These are phyloP conservation scores for Sturmia bella DNA, from an alignment of 2,888 invertebrate genomes.

Conservation along the genomic window DNA sequence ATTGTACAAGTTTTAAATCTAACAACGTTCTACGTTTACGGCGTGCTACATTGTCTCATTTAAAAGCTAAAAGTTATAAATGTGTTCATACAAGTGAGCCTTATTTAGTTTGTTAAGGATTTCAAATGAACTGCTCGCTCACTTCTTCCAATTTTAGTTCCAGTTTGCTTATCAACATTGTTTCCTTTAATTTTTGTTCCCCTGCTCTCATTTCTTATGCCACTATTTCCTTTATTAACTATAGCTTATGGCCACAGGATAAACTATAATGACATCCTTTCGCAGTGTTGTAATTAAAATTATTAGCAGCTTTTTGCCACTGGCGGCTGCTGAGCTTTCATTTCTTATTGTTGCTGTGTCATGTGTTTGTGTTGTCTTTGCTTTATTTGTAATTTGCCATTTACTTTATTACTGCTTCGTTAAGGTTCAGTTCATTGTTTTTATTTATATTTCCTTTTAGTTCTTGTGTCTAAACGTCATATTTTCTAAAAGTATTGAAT, in stretches of 20 bases:
- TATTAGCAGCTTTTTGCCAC: constrained; percentile 63
- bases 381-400: background rate
- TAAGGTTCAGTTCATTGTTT: constrained; percentile 26
- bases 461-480: constrained; percentile 1
- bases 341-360: constrained; percentile 42
- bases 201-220: background rate
- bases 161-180: background rate
- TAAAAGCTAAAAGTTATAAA: background rate
- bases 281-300: constrained; percentile 61
- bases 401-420: background rate
- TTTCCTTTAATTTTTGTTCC: background rate
- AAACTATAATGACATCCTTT: constrained; percentile 67
- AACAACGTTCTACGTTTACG: background rate
- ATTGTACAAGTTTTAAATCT: background rate
- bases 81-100: background rate
- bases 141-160: background rate
- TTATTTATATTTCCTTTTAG: constrained; percentile 9
- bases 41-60: background rate
- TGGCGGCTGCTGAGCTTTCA: constrained; percentile 47
- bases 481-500: constrained; percentile 10
- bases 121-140: constrained; percentile 7
- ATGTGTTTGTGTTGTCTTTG: constrained; percentile 33
- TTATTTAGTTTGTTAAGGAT: constrained; percentile 35
- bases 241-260: constrained; percentile 61
- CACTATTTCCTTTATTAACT: constrained; percentile 37